Evolutionary conservation across 2,797 vertebrate genomes (phyloP).

Genomic region (Poecilia velifera): DNA sequence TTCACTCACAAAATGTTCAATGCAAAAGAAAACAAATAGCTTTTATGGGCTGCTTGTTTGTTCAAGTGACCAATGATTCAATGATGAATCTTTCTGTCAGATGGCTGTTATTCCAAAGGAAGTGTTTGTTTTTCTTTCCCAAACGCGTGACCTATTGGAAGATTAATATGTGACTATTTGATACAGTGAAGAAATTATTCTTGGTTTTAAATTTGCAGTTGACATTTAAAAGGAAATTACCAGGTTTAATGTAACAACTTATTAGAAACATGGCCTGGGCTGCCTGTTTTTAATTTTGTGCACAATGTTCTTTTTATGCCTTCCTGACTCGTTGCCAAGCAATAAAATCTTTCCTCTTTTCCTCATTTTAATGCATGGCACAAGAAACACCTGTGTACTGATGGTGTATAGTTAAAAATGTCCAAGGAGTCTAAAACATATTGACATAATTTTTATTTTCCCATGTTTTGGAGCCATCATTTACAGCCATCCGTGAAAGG

Average conservation of each 20-base stretch:
- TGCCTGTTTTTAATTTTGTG: constrained; percentile 61
- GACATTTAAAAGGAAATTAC: constrained; percentile 31
- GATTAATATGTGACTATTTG: constrained; percentile 40
- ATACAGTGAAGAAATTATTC: constrained; percentile 1
- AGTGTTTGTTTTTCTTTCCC: constrained; percentile 33
- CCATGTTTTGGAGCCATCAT: constrained; percentile 21
- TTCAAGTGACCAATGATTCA: constrained; percentile 40
- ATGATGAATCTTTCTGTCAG: constrained; percentile 50
- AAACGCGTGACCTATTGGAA: constrained; percentile 29
- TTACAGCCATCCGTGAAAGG: constrained; percentile 19
- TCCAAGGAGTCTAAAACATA: constrained; percentile 17
- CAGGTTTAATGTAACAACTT: constrained; percentile 25
- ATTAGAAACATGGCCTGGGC: constrained; percentile 30
- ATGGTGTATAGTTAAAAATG: constrained; percentile 11
- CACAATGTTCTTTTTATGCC: constrained; percentile 43
- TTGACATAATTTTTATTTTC: constrained; percentile 16
- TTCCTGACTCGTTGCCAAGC: constrained; percentile 52
- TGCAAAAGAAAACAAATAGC: constrained; percentile 53
- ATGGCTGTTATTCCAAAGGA: constrained; percentile 18
- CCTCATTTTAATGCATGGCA: constrained; percentile 4
- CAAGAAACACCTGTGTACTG: constrained; percentile 54
- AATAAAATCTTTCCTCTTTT: constrained; percentile 53
- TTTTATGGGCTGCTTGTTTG: constrained; percentile 51
- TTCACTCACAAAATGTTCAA: constrained; percentile 34
- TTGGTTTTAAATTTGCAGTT: constrained; percentile 17